phyloP scores from a whole-genome alignment of 1,140 invertebrate species.

The Drosophila subpulchrella region DNA sequence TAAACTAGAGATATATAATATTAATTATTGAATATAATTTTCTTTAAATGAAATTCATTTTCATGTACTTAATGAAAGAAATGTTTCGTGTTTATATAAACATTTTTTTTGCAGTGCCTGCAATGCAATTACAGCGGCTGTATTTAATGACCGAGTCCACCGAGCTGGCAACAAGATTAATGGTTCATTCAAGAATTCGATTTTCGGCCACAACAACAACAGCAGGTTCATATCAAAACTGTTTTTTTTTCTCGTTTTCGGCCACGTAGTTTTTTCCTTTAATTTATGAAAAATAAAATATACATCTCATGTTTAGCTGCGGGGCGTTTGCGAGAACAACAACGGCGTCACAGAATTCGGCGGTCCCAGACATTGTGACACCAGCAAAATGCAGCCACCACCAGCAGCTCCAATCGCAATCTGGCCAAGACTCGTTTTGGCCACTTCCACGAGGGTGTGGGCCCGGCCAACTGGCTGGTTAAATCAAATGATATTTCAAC shows the following conservation, averaged over 20 bases:
- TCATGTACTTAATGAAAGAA: not conserved
- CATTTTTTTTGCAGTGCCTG: constrained; percentile 3
- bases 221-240: constrained; percentile 68
- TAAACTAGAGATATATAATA: too few species aligned
- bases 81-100: not conserved
- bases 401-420: constrained; percentile 20
- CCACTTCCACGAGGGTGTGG: constrained; percentile 63
- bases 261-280: constrained; percentile 21
- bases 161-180: constrained; percentile 79
- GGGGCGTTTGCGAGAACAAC: constrained; percentile 57
- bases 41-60: too few species aligned
- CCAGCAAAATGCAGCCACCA: constrained; percentile 45
- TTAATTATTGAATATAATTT: too few species aligned
- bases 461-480: constrained; percentile 41
- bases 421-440: constrained; percentile 43
- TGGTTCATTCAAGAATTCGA: constrained; percentile 82
- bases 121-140: constrained; percentile 72
- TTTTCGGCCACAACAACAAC: constrained; percentile 57
- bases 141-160: constrained; percentile 71
- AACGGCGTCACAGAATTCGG: constrained; percentile 48
- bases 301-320: constrained; percentile 55
- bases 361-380: constrained; percentile 77
- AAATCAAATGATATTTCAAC: constrained; percentile 70
- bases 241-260: constrained; percentile 23
- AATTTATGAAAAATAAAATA: constrained; percentile 66